Conservation (phyloP, 2,888 invertebrate genomes). For the Thymelicus sylvestris region DNA sequence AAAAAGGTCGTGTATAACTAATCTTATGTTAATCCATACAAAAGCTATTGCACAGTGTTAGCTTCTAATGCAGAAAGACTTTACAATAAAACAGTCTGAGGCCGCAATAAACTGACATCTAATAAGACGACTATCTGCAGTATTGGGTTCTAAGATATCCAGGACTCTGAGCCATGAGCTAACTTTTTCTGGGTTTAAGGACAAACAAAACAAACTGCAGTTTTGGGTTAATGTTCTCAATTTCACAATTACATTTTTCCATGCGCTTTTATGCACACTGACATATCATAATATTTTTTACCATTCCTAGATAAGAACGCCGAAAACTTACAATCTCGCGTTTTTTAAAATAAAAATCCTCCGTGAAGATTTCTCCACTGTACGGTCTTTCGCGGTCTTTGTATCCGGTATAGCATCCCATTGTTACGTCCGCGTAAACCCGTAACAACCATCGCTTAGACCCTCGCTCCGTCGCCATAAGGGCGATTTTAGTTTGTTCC, state of each 20-base stretch:
- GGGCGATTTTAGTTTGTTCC: slow-evolving; percentile 22
- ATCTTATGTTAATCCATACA: too few species aligned
- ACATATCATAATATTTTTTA: neutral
- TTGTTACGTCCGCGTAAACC: slow-evolving; percentile 35
- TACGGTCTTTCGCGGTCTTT: slow-evolving; percentile 31
- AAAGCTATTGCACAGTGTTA: too few species aligned
- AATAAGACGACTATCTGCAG: too few species aligned
- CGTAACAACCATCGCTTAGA: slow-evolving; percentile 4
- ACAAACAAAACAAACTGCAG: too few species aligned
- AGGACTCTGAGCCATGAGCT: too few species aligned
- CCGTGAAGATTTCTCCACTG: slow-evolving; percentile 27
- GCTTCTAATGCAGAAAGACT: too few species aligned
- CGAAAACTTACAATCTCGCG: slow-evolving; percentile 11
- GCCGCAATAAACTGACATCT: too few species aligned
- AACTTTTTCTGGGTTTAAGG: too few species aligned
- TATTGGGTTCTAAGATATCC: too few species aligned
- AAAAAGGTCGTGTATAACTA: too few species aligned
- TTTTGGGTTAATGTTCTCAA: neutral
- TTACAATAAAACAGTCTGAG: too few species aligned
- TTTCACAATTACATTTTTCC: neutral
- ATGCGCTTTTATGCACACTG: neutral
- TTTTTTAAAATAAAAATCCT: slow-evolving; percentile 19
- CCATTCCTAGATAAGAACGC: neutral
- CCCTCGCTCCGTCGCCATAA: slow-evolving; percentile 25
- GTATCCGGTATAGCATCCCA: slow-evolving; percentile 28